These are phyloP conservation scores for Pegea sp. DNA, from an alignment of 23 tunicate species.

Conservation along the genomic window DNA sequence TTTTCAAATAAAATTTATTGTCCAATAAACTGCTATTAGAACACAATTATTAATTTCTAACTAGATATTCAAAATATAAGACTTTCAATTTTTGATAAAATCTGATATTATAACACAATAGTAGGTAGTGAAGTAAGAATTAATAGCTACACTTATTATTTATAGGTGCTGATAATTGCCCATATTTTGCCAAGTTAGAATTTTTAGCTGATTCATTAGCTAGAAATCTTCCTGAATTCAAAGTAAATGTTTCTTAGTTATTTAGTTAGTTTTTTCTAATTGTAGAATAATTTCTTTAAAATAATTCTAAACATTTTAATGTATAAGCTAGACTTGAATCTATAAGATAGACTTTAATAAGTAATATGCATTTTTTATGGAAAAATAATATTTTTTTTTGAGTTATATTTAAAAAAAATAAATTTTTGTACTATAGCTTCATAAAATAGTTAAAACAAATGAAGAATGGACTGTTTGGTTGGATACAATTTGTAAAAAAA, in stretches of 20 bases:
- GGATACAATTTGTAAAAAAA: conserved; percentile 26
- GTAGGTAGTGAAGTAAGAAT: not conserved
- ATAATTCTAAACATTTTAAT: not conserved
- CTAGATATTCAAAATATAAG: too few relatives aligned
- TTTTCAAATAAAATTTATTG: too few relatives aligned
- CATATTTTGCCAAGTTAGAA: conserved; percentile 74
- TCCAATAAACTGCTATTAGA: too few relatives aligned
- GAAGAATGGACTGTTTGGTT: conserved; percentile 58
- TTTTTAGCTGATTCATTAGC: conserved; percentile 55
- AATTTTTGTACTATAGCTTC: conserved; percentile 22
- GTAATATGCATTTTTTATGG: too few relatives aligned
- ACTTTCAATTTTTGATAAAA: not conserved
- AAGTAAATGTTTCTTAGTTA: conserved; percentile 12
- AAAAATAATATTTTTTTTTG: too few relatives aligned
- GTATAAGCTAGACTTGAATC: too few relatives aligned
- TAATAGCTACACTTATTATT: not conserved
- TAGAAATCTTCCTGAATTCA: conserved; percentile 31
- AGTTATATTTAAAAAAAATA: too few relatives aligned
- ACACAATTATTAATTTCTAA: too few relatives aligned
- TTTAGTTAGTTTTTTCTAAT: not conserved
- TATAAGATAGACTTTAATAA: too few relatives aligned
- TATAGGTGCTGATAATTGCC: conserved; percentile 65
- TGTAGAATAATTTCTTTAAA: not conserved
- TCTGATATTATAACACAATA: not conserved
- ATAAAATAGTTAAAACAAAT: conserved; percentile 41